Evolutionary conservation across 1,140 invertebrate genomes (phyloP).

Genomic region (Armadillidium nasatum): DNA sequence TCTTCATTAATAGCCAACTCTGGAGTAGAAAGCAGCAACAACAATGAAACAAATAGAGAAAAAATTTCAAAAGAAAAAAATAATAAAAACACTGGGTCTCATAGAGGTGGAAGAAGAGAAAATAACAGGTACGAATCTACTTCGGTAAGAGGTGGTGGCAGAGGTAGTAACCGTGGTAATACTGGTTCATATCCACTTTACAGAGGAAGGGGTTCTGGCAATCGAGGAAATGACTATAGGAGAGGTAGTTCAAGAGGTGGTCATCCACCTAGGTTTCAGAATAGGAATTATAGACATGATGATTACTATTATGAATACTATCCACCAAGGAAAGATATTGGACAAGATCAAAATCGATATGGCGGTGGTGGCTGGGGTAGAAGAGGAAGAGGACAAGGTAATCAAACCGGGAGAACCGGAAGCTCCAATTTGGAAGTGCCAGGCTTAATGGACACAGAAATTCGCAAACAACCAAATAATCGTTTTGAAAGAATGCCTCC

Average conservation of each 20-base stretch:
- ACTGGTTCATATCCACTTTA: constrained; percentile 13
- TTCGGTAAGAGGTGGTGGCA: background rate
- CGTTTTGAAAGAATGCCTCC: constrained; percentile 43
- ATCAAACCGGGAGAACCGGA: constrained; percentile 23
- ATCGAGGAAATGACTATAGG: constrained; percentile 28
- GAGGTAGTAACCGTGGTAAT: background rate
- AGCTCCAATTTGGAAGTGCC: constrained; percentile 12
- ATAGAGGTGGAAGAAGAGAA: constrained; percentile 35
- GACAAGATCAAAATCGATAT: constrained; percentile 43
- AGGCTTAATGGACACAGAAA: constrained; percentile 27
- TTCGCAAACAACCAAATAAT: constrained; percentile 28
- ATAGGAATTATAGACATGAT: constrained; percentile 27
- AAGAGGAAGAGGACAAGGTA: constrained; percentile 46
- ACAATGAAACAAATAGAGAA: background rate
- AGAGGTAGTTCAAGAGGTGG: constrained; percentile 29
- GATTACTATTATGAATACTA: constrained; percentile 36
- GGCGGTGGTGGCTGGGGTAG: constrained; percentile 44
- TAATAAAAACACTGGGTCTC: constrained; percentile 17
- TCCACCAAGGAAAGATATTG: constrained; percentile 26
- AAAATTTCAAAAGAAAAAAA: background rate
- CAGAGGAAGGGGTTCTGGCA: constrained; percentile 17
- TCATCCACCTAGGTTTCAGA: constrained; percentile 38
- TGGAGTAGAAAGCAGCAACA: constrained; percentile 34
- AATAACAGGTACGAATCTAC: background rate
- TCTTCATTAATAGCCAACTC: constrained; percentile 43